Base-by-base conservation (phyloP, 2,113 vertebrate species). In the Ramphastos sulfuratus region DNA sequence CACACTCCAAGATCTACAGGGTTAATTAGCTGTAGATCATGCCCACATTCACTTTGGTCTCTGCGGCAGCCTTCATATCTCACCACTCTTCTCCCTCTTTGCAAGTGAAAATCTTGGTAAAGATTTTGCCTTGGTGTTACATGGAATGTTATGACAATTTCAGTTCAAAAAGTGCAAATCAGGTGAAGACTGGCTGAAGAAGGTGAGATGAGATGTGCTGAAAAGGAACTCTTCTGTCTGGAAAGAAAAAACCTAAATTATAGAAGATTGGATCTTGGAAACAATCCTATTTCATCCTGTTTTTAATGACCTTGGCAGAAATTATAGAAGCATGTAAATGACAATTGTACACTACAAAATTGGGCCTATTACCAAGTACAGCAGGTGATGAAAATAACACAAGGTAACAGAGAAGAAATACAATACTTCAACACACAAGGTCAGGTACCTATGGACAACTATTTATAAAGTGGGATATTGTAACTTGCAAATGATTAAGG, bases 21-120 rank as follows among this genome's bases (percentile, higher is more conserved):
- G 4, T 91, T 93, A 92, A 93, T 85, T 82, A 85, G 37, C 42
- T 63, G 71, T 67, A 80, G 31, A 70, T 90, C 82, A 66, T 75
- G 15, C 4, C 15, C 15, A 39, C 19, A 25, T 67, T 91, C 52
- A 46, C 23, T 75, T 27, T 85, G 39, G 37, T 69, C 69, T 82
- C 66, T 24, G 7, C 63, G 37, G 20, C 42, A 89, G 3, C 33
- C 67, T 87, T 66, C 11, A 33, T 52, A 39, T 52, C 17, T 39
- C n/a, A 21, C n/a, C n/a, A 76, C 8, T 44, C 24, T 55, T 90
- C 78, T 78, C 10, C 25, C 60, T 60, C 77, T n/a, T 88, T 74
- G 10, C 9, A n/a, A 35, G 28, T 44, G 33, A 91, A 55, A 28
- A 10, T 25, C 69, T 74, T 4, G 0, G 12, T 66, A 28, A 70